These are phyloP conservation scores for Eumeta japonica DNA, from an alignment of 1,140 invertebrate species.

Conservation along the genomic window DNA sequence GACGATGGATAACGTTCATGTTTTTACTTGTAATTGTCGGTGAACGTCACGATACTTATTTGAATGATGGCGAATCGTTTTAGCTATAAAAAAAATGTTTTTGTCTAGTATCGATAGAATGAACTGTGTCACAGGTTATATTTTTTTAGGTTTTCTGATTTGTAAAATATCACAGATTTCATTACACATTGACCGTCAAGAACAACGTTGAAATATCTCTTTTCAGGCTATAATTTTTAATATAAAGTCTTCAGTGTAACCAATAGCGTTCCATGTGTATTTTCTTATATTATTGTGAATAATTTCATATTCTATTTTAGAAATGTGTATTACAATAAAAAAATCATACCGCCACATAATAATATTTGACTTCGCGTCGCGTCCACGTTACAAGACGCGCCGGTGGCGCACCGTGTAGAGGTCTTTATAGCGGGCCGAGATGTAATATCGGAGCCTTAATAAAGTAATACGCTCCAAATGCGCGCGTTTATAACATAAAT, in stretches of 20 bases:
- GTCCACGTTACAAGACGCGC: neutral
- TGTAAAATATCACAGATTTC: too few species aligned
- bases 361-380: neutral
- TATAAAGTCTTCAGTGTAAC: too few species aligned
- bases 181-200: too few species aligned
- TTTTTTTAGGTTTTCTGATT: too few species aligned
- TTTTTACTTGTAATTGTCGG: constrained; percentile 40
- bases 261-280: constrained; percentile 36
- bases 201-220: too few species aligned
- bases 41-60: too few species aligned
- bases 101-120: too few species aligned
- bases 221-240: too few species aligned
- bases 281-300: neutral
- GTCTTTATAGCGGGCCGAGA: constrained; percentile 33
- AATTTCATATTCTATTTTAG: neutral
- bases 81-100: too few species aligned
- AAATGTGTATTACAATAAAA: neutral
- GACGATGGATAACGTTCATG: constrained; percentile 52
- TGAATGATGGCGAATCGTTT: too few species aligned
- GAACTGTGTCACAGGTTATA: too few species aligned
- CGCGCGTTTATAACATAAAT: constrained; percentile 52
- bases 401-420: constrained; percentile 19
- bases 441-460: constrained; percentile 30
- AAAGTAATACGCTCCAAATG: constrained; percentile 56
- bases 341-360: neutral